Evolutionary conservation across 2,888 invertebrate genomes (phyloP).

Genomic region (Harpalus rubripes): DNA sequence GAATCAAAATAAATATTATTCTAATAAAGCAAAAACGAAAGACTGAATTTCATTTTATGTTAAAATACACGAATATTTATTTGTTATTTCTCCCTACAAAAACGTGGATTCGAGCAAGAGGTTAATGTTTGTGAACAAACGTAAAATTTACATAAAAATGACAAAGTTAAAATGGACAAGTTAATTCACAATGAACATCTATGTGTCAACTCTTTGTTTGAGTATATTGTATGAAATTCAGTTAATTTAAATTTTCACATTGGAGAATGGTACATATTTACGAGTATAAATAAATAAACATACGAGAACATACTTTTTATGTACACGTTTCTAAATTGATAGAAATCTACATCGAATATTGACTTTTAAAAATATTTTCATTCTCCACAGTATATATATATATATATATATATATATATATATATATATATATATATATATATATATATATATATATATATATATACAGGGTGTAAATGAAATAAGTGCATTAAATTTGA

Average conservation of each 20-base stretch:
- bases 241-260: neutral
- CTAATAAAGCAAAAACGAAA: neutral
- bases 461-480: no score
- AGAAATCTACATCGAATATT: no score
- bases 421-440: no score
- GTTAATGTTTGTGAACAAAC: slow-evolving; percentile 2
- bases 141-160: neutral
- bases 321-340: no score
- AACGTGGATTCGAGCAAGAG: neutral
- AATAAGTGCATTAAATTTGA: no score
- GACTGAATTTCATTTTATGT: neutral
- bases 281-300: neutral
- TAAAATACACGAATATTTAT: neutral
- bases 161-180: neutral
- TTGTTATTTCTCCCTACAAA: neutral
- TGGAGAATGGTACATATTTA: neutral
- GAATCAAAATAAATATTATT: neutral
- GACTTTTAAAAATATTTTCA: no score
- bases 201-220: neutral
- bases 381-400: no score
- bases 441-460: no score
- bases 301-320: no score
- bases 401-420: no score
- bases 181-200: neutral
- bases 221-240: neutral